A percentile compares a stretch with the other conserved stretches of the same genome.
Conservation (phyloP, 2,888 invertebrate species). For the Zaprionus lineosus region DNA sequence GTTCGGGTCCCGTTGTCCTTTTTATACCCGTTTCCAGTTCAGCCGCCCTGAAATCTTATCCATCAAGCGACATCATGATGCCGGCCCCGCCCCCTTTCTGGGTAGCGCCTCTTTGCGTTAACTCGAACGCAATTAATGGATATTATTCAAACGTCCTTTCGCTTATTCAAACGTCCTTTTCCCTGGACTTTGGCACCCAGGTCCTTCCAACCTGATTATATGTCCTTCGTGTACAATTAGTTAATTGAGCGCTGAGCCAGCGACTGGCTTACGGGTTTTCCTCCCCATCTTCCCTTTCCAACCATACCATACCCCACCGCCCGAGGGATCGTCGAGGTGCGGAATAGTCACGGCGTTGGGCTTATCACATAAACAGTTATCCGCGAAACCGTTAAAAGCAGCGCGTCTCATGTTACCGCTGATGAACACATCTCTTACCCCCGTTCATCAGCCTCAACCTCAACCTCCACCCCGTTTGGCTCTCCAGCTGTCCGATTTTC, state of each 20-base stretch:
- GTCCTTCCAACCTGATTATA: constrained; percentile 52
- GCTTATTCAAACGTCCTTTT: constrained; percentile 37
- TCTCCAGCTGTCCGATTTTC: no score
- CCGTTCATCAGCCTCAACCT: no score
- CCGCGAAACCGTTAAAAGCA: constrained; percentile 56
- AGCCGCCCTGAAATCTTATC: constrained; percentile 68
- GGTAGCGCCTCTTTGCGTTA: constrained; percentile 41
- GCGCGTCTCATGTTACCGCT: constrained; percentile 56
- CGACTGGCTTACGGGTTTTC: constrained; percentile 45
- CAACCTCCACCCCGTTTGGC: no score
- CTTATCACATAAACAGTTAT: constrained; percentile 57
- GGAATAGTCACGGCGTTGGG: no score
- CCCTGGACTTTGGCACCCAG: constrained; percentile 27
- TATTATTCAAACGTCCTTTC: constrained; percentile 41
- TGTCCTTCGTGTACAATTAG: constrained; percentile 74
- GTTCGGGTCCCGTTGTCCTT: constrained; percentile 7
- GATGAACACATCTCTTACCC: constrained; percentile 52
- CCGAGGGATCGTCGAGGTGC: no score
- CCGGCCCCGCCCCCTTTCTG: constrained; percentile 40
- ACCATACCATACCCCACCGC: neutral
- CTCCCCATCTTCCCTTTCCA: constrained; percentile 13
- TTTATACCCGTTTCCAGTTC: constrained; percentile 38
- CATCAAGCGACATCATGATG: constrained; percentile 62
- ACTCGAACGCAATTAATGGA: constrained; percentile 60
- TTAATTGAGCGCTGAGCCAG: constrained; percentile 61